phyloP scores from a whole-genome alignment of 2,797 vertebrate species.

The Lepus oiostolus region DNA sequence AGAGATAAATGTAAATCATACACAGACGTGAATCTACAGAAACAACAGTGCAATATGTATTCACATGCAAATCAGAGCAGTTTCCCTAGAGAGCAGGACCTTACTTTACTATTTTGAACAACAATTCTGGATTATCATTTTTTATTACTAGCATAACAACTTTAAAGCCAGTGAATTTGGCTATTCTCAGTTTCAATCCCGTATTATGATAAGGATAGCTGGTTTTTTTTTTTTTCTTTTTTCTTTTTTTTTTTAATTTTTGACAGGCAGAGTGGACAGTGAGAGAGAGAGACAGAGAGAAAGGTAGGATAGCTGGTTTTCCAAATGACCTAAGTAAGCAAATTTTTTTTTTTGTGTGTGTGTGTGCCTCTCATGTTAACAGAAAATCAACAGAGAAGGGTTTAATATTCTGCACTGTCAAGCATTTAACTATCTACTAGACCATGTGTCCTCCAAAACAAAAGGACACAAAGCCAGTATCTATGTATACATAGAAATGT shows the following conservation, averaged over 20 bases:
- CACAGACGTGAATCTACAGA: neutral
- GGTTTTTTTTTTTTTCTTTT: too few species aligned
- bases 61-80: neutral
- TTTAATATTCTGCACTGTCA: neutral
- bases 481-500: neutral
- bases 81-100: slow-evolving; percentile 9
- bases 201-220: neutral
- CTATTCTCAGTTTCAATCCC: neutral
- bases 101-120: neutral
- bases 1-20: neutral
- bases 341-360: neutral
- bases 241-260: too few species aligned
- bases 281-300: too few species aligned
- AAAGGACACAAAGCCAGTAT: neutral
- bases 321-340: neutral
- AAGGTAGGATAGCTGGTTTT: neutral
- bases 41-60: neutral
- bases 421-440: slow-evolving; percentile 12
- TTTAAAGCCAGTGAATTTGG: neutral
- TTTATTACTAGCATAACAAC: neutral
- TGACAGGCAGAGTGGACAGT: too few species aligned
- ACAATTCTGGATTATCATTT: neutral
- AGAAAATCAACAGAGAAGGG: slow-evolving; percentile 24
- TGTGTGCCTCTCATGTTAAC: neutral
- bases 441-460: neutral